phyloP scores from a whole-genome alignment of 2,113 vertebrate genomes.

The Micronisus gabar region DNA sequence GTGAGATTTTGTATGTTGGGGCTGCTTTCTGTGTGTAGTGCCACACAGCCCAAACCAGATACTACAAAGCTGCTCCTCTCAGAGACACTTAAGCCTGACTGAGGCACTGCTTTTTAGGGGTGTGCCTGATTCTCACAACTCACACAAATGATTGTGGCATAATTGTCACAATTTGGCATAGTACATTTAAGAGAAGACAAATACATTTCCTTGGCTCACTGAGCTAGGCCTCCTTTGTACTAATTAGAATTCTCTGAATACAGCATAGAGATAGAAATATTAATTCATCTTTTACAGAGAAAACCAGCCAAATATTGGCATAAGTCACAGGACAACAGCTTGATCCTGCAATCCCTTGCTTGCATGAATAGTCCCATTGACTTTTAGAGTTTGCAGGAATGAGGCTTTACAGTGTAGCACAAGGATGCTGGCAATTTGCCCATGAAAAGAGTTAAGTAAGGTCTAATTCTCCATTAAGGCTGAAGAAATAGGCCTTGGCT shows the following conservation, averaged over 20 bases:
- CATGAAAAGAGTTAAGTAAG: conserved; percentile 3
- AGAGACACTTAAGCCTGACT: not conserved
- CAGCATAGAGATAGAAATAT: not conserved
- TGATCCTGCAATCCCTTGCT: conserved; percentile 45
- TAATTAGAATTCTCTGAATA: conserved; percentile 41
- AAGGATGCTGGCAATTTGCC: conserved; percentile 15
- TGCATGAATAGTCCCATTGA: conserved; percentile 49
- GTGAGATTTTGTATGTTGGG: rapidly evolving
- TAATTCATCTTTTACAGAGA: conserved; percentile 7
- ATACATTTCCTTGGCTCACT: not conserved
- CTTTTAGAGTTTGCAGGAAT: not conserved
- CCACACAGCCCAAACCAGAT: not conserved
- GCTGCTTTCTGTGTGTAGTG: not conserved
- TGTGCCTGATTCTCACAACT: not conserved
- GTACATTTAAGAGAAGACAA: not conserved
- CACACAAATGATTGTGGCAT: not conserved
- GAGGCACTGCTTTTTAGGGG: not conserved
- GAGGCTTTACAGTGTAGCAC: not conserved
- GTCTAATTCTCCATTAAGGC: conserved; percentile 27
- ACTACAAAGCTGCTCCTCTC: not conserved
- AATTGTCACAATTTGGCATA: not conserved
- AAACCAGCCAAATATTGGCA: conserved; percentile 44
- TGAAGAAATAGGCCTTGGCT: conserved; percentile 35
- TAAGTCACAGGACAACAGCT: conserved; percentile 38
- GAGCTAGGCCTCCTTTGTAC: not conserved